These are phyloP conservation scores for Sebastes cheni DNA, from an alignment of 2,797 vertebrate species.

Conservation along the genomic window DNA sequence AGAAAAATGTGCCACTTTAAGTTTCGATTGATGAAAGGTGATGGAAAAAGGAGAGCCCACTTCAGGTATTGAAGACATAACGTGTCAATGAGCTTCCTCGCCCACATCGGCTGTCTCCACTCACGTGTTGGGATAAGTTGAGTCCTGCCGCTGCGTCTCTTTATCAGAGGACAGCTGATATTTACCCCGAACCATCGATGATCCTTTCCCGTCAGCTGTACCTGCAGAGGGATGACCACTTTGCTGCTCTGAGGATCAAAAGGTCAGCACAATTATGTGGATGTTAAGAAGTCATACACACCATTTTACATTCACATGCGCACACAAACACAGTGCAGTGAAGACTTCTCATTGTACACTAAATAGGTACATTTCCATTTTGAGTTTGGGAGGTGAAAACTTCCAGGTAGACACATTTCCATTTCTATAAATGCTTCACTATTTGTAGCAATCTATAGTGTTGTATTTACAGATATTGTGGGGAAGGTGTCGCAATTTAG, in stretches of 20 bases:
- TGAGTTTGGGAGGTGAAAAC: not conserved
- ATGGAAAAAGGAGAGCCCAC: not conserved
- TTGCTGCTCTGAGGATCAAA: slow-evolving; percentile 52
- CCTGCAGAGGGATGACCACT: slow-evolving; percentile 63
- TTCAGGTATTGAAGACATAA: not conserved
- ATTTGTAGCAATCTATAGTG: not conserved
- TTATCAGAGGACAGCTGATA: slow-evolving; percentile 75
- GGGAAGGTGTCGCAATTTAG: too few relatives aligned
- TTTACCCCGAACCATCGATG: slow-evolving; percentile 68
- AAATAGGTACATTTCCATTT: not conserved
- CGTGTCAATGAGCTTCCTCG: not conserved
- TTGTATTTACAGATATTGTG: not conserved
- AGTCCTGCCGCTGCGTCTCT: slow-evolving; percentile 17
- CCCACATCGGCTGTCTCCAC: slow-evolving; percentile 11
- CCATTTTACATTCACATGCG: not conserved
- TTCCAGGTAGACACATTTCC: too few relatives aligned
- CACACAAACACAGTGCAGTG: not conserved
- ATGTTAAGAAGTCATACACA: not conserved
- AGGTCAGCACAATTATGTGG: not conserved
- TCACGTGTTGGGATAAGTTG: slow-evolving; percentile 38
- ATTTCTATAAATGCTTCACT: not conserved
- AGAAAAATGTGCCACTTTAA: not conserved
- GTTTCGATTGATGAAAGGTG: not conserved
- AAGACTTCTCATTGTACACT: not conserved
- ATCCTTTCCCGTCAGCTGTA: slow-evolving; percentile 63